Evolutionary conservation across 2,113 vertebrate species (phyloP), one percentile per base, ranked within the genome.

Genomic region (Coregonus clupeaformis): DNA sequence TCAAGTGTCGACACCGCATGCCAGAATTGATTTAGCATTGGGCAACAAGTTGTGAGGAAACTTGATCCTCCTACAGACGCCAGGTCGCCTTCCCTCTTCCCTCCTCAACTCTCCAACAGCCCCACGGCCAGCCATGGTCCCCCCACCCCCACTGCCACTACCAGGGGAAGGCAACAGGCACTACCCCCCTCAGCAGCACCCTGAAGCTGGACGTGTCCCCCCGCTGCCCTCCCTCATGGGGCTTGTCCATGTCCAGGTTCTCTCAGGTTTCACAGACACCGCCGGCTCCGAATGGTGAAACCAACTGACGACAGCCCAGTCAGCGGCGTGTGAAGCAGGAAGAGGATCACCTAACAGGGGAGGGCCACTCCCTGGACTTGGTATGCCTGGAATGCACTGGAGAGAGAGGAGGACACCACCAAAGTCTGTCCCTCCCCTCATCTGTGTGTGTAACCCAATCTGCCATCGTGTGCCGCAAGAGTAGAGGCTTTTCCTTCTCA

Each of bases 21-120:
- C 93, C 93, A 92, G 91, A 91, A 91, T 94, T 94, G 93, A 94
- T 93, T 93, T 93, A 93, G 93, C 91, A 93, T 80, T 87, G 36
- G 36, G 9, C 36, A 42, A 42, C 92, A 93, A 94, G 92, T 93
- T 42, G 36, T 42, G 36, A 42, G 36, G 36, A 42, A 42, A 42
- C 36, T 9, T 12, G 36, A 42, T 42, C 36, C 83, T 52, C 59
- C 78, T 80, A 74, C 82, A 84, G 83, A 88, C 79, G 45, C 79
- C 70, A 71, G 78, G 73, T 86, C 83, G 87, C 89, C 90, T 87
- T 89, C 83, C 88, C 87, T 85, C 86, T 82, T 60, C 82, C 84
- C 82, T 80, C 78, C 77, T 78, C 83, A 79, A 71, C 12, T 36
- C 36, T 42, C 49, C 16, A 16, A 18, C 49, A 52, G 49, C 16